phyloP scores from a whole-genome alignment of 2,888 invertebrate species.

The Lomographa bimaculata region DNA sequence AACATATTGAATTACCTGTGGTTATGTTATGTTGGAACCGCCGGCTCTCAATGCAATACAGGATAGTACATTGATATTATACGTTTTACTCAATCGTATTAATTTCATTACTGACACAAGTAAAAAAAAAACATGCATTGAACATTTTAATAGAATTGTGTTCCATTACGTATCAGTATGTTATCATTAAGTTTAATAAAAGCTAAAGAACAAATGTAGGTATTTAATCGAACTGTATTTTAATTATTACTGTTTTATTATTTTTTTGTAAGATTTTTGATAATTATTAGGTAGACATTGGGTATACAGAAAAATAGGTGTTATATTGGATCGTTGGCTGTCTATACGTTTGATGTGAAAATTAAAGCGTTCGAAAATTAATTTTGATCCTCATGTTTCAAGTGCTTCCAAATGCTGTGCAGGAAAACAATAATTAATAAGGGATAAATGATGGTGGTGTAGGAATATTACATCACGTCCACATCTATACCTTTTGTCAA shows the following conservation, averaged over 20 bases:
- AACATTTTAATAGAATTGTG: conserved; percentile 10
- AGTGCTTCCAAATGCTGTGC: conserved; percentile 54
- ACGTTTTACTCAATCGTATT: conserved; percentile 7
- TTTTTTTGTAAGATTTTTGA: conserved; percentile 27
- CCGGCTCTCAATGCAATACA: conserved; percentile 16
- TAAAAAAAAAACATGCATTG: too few relatives aligned
- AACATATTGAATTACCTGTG: conserved; percentile 26
- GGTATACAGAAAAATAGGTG: conserved; percentile 49
- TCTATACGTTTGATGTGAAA: too few relatives aligned
- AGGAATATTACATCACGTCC: too few relatives aligned
- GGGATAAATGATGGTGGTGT: conserved; percentile 1
- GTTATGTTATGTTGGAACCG: conserved; percentile 24
- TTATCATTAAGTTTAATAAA: conserved; percentile 12
- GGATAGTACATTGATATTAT: conserved; percentile 9
- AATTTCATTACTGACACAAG: too few relatives aligned
- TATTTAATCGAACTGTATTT: conserved; percentile 29
- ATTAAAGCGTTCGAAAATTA: too few relatives aligned
- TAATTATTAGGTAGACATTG: conserved; percentile 27
- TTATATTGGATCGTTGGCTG: conserved; percentile 53
- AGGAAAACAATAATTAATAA: conserved; percentile 43
- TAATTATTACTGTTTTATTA: conserved; percentile 29
- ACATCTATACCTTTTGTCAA: neutral
- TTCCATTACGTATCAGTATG: conserved; percentile 16
- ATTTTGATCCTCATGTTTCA: conserved; percentile 28
- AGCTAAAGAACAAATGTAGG: conserved; percentile 31